A percentile compares a stretch with the other conserved stretches of the same genome.
Conservation (phyloP, 2,113 vertebrate genomes). For the Ovis aries region ARS-UI_Ramb_v3.0 NC_056057.1:71680001-71680500, state of each 20-base stretch:
- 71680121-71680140: neutral
- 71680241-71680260: neutral
- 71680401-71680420: neutral
- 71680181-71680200: neutral
- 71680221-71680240: neutral
- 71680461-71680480: neutral
- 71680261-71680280: neutral
- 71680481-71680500: neutral
- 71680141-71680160: neutral
- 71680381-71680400: neutral
- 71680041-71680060: neutral
- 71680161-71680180: neutral
- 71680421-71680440: neutral
- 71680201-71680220: neutral
- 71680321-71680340: neutral
- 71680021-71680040: neutral
- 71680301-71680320: neutral
- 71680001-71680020: neutral
- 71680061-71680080: neutral
- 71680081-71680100: neutral
- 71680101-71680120: neutral
- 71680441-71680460: neutral
- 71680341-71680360: neutral
- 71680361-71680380: neutral
- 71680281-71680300: neutral